Base-by-base conservation (phyloP, 1,140 invertebrate genomes). In the Geopemphigus sp. region DNA sequence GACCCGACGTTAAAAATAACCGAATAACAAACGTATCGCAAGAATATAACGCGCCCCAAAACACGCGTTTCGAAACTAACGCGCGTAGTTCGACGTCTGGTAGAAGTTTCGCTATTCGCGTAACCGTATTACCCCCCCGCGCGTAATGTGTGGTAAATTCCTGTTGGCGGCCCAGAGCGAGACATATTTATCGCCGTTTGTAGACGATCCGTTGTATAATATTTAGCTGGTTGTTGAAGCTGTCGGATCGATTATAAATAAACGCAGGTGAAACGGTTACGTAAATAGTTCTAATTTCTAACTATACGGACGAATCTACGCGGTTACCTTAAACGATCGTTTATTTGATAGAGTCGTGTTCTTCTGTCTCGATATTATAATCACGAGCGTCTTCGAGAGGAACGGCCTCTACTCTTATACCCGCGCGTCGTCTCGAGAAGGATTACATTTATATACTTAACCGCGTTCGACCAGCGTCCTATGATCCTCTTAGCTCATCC, bases 381-480 rank as follows among this genome's bases (percentile, higher is more conserved):
- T 50, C 45, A 68, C 14, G 22, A 66, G 39, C 39, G 22, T 68
- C n/a, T 45, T 39, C 15, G 1, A 3, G n/a, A 5, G 11, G 14
- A 47, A 47, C 22, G 45, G 14, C 8, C 39, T 68, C 8, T n/a
- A n/a, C n/a, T 11, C 19, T 50, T 26, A 26, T 59, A 50, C 17
- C 14, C n/a, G n/a, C n/a, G 39, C 50, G 8, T 39, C 32, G 32
- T 50, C 19, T 19, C 5, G 19, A 50, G 45, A 1, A 68, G 15
- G 39, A 68, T 68, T 68, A 68, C 66, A 50, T 50, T n/a, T n/a
- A n/a, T 68, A 50, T 68, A 68, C 22, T 68, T 72, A 70, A 22
- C 14, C 10, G 3, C 32, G 32, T 72, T 53, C 53, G 22, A 72
- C 68, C 68, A 29, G 50, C 53, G 26, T 70, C 29, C 15, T 19